Percentiles rank a stretch among this genome's conserved stretches.
Conservation (phyloP, 1,140 invertebrate genomes). For the Stegodyphus mimosarum region DNA sequence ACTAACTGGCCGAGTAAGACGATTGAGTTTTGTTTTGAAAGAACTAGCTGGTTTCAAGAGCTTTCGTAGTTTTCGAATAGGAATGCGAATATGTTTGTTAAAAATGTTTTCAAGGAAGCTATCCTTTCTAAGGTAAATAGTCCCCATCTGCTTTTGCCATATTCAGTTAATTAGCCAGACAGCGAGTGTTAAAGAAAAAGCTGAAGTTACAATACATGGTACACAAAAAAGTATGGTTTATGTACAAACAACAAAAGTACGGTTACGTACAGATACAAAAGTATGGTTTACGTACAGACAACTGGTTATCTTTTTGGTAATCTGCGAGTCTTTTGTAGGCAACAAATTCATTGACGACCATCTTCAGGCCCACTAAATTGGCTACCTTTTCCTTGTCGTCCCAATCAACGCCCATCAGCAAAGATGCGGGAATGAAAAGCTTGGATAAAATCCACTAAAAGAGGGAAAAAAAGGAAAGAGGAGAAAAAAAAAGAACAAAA, state of each 20-base stretch:
- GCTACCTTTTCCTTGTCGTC: conserved; percentile 82
- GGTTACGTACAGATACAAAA: no score
- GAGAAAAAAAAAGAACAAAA: not conserved
- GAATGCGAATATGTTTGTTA: no score
- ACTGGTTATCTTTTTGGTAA: conserved; percentile 71
- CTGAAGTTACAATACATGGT: not conserved
- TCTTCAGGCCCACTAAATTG: conserved; percentile 87
- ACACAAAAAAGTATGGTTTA: not conserved
- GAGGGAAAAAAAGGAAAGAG: conserved; percentile 27
- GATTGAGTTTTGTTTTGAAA: no score
- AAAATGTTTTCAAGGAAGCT: no score
- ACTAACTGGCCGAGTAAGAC: no score
- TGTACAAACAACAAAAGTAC: conserved; percentile 72
- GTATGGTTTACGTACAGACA: conserved; percentile 68
- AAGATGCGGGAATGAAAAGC: conserved; percentile 86
- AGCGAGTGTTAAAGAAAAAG: not conserved
- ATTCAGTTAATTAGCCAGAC: no score
- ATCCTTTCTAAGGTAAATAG: no score
- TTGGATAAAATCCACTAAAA: conserved; percentile 82
- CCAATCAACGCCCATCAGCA: conserved; percentile 83
- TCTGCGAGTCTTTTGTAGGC: conserved; percentile 83
- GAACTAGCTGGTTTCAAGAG: no score
- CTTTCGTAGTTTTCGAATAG: no score
- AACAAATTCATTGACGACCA: conserved; percentile 91
- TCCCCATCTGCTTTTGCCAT: no score